These are phyloP conservation scores for Alca torda DNA, from an alignment of 2,797 vertebrate species.

Conservation along the genomic window DNA sequence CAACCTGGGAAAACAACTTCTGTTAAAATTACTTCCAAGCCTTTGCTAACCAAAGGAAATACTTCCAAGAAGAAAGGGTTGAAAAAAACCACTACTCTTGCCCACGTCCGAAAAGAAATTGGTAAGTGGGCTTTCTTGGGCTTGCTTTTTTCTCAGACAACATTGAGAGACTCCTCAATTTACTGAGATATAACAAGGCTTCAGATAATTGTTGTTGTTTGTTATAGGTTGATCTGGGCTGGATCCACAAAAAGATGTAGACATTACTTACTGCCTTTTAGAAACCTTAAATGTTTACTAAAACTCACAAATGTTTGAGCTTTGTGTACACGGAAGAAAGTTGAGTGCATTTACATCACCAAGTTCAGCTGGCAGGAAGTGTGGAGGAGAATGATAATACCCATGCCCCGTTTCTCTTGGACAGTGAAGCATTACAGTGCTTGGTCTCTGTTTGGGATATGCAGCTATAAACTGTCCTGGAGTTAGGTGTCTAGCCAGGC, in stretches of 20 bases:
- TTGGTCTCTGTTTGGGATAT: not conserved
- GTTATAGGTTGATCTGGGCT: not conserved
- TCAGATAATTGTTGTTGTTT: not conserved
- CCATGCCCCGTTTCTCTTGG: not conserved
- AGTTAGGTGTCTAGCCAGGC: not conserved
- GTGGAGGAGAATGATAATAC: not conserved
- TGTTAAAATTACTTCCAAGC: slow-evolving; percentile 63
- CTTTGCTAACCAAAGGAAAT: slow-evolving; percentile 65
- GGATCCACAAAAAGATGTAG: not conserved
- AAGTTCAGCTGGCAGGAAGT: not conserved
- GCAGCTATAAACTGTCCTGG: not conserved
- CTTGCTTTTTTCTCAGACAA: not conserved
- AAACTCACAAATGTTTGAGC: not conserved
- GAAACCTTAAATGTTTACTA: not conserved
- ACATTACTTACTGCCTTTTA: not conserved
- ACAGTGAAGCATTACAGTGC: not conserved
- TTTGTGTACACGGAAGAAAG: not conserved
- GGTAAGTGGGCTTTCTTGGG: slow-evolving; percentile 67
- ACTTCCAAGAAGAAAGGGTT: slow-evolving; percentile 71
- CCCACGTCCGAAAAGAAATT: slow-evolving; percentile 69
- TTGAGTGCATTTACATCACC: not conserved
- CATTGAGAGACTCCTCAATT: not conserved
- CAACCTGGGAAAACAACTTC: slow-evolving; percentile 45
- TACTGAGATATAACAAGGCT: not conserved
- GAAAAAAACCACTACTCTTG: slow-evolving; percentile 65